A percentile compares a stretch with the other conserved stretches of the same genome.
These are phyloP conservation scores for Halcyon badia DNA, from an alignment of 2,797 vertebrate genomes.

Conservation along the genomic window DNA sequence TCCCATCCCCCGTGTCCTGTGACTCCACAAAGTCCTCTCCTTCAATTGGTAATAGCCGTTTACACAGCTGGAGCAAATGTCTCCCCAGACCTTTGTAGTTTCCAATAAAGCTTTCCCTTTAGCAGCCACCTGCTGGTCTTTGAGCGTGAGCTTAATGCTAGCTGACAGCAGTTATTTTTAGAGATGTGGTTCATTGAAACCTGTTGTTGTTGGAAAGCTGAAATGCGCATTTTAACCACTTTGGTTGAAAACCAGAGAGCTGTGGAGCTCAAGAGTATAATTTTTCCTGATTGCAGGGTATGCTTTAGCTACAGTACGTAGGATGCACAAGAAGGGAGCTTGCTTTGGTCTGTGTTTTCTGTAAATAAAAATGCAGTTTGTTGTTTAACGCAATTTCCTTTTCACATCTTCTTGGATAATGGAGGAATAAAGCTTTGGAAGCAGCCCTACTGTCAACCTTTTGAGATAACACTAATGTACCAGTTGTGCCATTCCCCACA, in stretches of 20 bases:
- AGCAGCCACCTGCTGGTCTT: slow-evolving; percentile 70
- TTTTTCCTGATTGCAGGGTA: slow-evolving; percentile 71
- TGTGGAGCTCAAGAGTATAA: slow-evolving; percentile 58
- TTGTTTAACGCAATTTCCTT: slow-evolving; percentile 41
- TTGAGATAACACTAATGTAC: not conserved
- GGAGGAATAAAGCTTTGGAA: slow-evolving; percentile 10
- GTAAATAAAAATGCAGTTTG: slow-evolving; percentile 53
- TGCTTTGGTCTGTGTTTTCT: slow-evolving; percentile 56
- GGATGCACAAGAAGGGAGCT: slow-evolving; percentile 15
- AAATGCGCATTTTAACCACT: slow-evolving; percentile 60
- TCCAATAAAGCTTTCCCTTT: slow-evolving; percentile 49
- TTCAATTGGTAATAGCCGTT: not conserved
- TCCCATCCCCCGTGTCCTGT: not conserved
- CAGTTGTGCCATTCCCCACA: not conserved
- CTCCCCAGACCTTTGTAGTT: slow-evolving; percentile 59
- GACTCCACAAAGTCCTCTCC: not conserved
- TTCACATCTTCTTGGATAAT: not conserved
- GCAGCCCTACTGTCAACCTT: not conserved
- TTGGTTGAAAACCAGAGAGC: slow-evolving; percentile 59
- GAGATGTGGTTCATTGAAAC: slow-evolving; percentile 70
- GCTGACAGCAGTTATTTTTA: slow-evolving; percentile 73
- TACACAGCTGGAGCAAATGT: slow-evolving; percentile 51
- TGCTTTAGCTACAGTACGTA: not conserved
- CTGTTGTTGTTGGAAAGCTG: slow-evolving; percentile 67
- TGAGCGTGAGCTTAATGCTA: slow-evolving; percentile 49